These are phyloP conservation scores for Lasioglossum vierecki DNA, from an alignment of 2,888 invertebrate species.

Conservation along the genomic window DNA sequence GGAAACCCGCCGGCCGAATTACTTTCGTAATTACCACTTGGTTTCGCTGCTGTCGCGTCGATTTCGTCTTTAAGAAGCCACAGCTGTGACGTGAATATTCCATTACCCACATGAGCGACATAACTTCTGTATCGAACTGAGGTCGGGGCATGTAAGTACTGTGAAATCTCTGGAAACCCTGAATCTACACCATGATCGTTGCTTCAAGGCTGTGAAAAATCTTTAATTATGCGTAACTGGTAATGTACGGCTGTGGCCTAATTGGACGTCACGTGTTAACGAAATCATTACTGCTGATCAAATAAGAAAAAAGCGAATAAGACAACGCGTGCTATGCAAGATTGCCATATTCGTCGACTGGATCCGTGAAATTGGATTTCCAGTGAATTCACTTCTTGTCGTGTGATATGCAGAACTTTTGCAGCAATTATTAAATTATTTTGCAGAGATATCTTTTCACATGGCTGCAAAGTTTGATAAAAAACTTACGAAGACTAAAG, in stretches of 20 bases:
- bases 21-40: neutral
- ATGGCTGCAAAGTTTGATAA: too few relatives aligned
- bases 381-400: neutral
- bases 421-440: neutral
- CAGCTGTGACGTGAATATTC: slow-evolving; percentile 6
- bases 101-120: neutral
- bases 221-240: neutral
- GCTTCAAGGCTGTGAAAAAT: neutral
- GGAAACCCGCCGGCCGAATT: slow-evolving; percentile 7
- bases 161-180: neutral
- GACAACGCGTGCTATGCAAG: neutral
- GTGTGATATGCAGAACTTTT: neutral
- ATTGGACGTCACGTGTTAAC: neutral
- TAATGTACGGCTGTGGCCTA: neutral
- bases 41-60: neutral
- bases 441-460: neutral
- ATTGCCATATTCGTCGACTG: too few relatives aligned
- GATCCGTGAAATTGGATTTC: too few relatives aligned
- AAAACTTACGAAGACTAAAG: too few relatives aligned
- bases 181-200: neutral
- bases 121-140: neutral
- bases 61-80: slow-evolving; percentile 3
- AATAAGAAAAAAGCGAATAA: neutral
- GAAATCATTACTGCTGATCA: neutral
- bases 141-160: too few relatives aligned